Percentiles rank a stretch among this genome's conserved stretches.
Conservation (phyloP, 2,888 invertebrate genomes). For the Stegana nigrithorax region DNA sequence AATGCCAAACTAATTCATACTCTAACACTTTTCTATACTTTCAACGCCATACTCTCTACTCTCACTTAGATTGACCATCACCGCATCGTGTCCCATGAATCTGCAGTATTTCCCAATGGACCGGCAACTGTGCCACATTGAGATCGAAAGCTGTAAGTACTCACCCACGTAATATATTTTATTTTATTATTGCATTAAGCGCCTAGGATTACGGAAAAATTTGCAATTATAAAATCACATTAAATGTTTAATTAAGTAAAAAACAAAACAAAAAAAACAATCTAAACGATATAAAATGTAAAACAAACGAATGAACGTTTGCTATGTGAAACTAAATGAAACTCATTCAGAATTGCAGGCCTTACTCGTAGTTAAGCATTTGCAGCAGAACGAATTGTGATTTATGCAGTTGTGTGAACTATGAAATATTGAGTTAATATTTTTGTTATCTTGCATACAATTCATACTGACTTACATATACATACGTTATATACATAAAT, state of each 20-base stretch:
- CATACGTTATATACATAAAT: too few species aligned
- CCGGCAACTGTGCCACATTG: slow-evolving; percentile 92
- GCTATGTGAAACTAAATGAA: slow-evolving; percentile 19
- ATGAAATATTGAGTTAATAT: too few species aligned
- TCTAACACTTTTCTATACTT: too few species aligned
- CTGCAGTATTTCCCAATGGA: slow-evolving; percentile 97
- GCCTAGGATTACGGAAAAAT: slow-evolving; percentile 18
- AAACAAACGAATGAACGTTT: slow-evolving; percentile 35
- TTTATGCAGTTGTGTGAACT: slow-evolving; percentile 12
- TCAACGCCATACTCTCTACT: too few species aligned
- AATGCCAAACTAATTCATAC: not conserved
- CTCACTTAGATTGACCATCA: slow-evolving; percentile 84
- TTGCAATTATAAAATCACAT: slow-evolving; percentile 22
- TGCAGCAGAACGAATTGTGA: too few species aligned
- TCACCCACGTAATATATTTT: not conserved
- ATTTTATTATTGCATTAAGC: slow-evolving; percentile 7
- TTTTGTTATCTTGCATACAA: too few species aligned
- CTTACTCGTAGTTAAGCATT: too few species aligned
- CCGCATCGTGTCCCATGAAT: slow-evolving; percentile 96
- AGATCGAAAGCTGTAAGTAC: slow-evolving; percentile 98
- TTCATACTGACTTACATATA: too few species aligned
- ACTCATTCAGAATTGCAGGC: slow-evolving; percentile 13
- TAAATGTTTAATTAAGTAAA: slow-evolving; percentile 23
- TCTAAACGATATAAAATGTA: slow-evolving; percentile 57
- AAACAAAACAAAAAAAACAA: slow-evolving; percentile 29